phyloP scores from a whole-genome alignment of 1,140 invertebrate genomes.

The Notospermus geniculatus region DNA sequence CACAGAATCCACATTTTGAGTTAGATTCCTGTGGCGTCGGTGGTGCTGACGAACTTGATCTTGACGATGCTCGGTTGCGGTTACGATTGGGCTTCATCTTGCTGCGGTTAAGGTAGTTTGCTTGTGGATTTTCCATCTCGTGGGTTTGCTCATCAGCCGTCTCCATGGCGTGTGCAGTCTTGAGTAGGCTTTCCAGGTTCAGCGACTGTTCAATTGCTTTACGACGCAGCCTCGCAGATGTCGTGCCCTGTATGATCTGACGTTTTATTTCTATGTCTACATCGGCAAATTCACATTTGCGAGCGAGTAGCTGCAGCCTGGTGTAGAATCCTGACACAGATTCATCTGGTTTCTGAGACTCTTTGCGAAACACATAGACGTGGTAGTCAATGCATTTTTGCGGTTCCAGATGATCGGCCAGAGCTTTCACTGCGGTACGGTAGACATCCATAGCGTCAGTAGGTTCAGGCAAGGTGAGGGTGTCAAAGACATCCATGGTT shows the following conservation, averaged over 20 bases:
- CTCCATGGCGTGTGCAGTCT: constrained; percentile 5
- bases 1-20: not conserved
- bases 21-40: not conserved
- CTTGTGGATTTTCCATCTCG: constrained; percentile 12
- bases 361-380: constrained; percentile 15
- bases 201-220: constrained; percentile 20
- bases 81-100: constrained; percentile 6
- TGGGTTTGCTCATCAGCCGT: constrained; percentile 13
- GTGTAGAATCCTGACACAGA: constrained; percentile 22
- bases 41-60: not conserved
- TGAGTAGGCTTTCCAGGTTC: not conserved
- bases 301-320: constrained; percentile 13
- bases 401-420: not conserved
- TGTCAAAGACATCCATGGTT: not conserved
- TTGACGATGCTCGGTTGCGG: not conserved
- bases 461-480: not conserved
- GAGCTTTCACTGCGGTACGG: not conserved
- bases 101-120: too few species aligned
- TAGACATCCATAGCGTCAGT: not conserved
- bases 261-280: constrained; percentile 10
- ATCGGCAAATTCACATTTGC: constrained; percentile 23
- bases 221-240: constrained; percentile 2
- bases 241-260: not conserved
- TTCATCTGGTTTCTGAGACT: constrained; percentile 12
- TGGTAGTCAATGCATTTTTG: not conserved